phyloP scores from a whole-genome alignment of 1,140 invertebrate species.

The Argopecten irradians region DNA sequence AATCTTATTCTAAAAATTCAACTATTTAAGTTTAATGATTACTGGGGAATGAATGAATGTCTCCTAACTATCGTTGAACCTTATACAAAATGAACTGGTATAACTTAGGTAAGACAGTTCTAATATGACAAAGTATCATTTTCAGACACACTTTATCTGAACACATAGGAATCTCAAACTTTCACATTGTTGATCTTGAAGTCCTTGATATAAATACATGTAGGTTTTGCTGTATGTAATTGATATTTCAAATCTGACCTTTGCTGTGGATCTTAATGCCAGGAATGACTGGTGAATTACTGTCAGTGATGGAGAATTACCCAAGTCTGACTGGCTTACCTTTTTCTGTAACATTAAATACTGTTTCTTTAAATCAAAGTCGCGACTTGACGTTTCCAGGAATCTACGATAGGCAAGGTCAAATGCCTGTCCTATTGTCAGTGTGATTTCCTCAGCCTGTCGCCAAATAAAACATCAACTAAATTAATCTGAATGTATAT shows the following conservation, averaged over 20 bases:
- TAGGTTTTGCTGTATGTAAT: no score
- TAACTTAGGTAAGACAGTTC: no score
- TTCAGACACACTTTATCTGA: no score
- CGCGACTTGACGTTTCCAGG: conserved; percentile 86
- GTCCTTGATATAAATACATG: no score
- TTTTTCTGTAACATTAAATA: conserved; percentile 85
- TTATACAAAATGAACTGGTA: no score
- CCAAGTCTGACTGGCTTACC: conserved; percentile 63
- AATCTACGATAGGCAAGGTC: conserved; percentile 94
- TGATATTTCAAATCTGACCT: no score
- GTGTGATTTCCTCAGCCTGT: conserved; percentile 94
- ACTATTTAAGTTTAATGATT: neutral
- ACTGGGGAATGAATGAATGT: neutral
- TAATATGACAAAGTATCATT: no score
- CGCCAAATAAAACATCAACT: conserved; percentile 43
- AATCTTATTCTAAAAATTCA: neutral
- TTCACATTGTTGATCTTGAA: no score
- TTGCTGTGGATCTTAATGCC: no score
- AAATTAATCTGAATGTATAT: neutral
- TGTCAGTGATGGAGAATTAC: neutral
- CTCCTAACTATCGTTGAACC: neutral
- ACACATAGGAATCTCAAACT: no score
- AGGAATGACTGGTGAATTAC: neutral
- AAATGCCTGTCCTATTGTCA: conserved; percentile 98
- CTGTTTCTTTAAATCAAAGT: conserved; percentile 85